Conservation (phyloP, 2,113 vertebrate genomes). For the Corvus moneduloides region DNA sequence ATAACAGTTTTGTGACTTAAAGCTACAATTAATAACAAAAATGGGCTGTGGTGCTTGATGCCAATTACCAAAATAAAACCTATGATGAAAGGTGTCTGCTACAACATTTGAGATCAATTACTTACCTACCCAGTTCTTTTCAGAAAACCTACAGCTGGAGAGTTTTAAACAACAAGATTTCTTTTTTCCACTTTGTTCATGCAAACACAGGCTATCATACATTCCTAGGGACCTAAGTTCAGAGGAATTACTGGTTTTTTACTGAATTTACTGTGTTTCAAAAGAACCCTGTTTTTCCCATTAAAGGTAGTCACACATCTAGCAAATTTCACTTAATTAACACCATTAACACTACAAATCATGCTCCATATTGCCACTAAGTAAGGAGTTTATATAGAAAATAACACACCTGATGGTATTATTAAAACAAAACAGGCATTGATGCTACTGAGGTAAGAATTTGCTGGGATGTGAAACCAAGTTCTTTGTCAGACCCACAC, state of each 20-base stretch:
- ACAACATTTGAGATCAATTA: not conserved
- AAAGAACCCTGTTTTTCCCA: not conserved
- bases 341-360: not conserved
- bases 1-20: not conserved
- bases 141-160: not conserved
- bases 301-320: not conserved
- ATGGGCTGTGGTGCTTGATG: not conserved
- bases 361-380: not conserved
- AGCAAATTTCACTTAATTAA: not conserved
- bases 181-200: not conserved
- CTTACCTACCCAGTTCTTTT: not conserved
- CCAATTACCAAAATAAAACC: not conserved
- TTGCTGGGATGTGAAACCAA: not conserved
- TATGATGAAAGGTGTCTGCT: not conserved
- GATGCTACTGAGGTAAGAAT: not conserved
- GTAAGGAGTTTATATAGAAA: not conserved
- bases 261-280: not conserved
- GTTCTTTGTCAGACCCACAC: not conserved
- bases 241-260: not conserved
- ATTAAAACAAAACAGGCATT: not conserved
- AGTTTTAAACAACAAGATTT: not conserved
- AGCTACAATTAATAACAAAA: not conserved
- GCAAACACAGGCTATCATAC: not conserved
- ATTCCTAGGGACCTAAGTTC: not conserved
- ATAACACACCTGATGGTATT: not conserved